These are phyloP conservation scores for Caenorhabditis sp. DNA, from an alignment of 2,888 invertebrate species.

Conservation along the genomic window DNA sequence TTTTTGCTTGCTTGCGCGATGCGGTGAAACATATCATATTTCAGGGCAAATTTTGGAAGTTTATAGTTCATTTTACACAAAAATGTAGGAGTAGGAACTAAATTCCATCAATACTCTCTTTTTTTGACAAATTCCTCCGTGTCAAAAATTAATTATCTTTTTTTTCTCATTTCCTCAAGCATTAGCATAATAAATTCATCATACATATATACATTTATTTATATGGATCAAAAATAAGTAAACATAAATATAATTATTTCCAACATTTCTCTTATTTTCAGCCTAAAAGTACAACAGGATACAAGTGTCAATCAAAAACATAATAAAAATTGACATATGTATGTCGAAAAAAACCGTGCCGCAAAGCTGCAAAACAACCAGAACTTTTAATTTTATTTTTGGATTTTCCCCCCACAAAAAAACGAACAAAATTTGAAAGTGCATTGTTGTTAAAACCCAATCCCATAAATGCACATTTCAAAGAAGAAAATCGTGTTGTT, in stretches of 20 bases:
- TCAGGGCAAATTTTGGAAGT: too few relatives aligned
- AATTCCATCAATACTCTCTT: too few relatives aligned
- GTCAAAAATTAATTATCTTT: not conserved
- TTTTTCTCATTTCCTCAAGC: not conserved
- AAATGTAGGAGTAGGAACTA: too few relatives aligned
- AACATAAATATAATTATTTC: too few relatives aligned
- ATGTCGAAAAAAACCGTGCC: not conserved
- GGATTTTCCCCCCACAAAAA: too few relatives aligned
- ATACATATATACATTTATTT: too few relatives aligned
- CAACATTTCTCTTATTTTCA: too few relatives aligned
- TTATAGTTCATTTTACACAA: too few relatives aligned
- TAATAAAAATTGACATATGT: not conserved
- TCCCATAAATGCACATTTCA: not conserved
- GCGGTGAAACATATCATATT: not conserved
- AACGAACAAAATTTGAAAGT: too few relatives aligned
- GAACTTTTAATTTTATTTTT: too few relatives aligned
- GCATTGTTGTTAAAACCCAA: not conserved
- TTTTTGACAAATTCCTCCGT: not conserved
- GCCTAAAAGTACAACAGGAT: not conserved
- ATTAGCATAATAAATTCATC: not conserved
- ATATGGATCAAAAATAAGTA: not conserved
- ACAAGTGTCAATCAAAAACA: not conserved
- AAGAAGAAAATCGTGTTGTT: not conserved
- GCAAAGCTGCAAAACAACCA: too few relatives aligned
- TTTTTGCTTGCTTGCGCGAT: constrained; percentile 2